Conservation (phyloP, 2,113 vertebrate species). For the Pipra filicauda region DNA sequence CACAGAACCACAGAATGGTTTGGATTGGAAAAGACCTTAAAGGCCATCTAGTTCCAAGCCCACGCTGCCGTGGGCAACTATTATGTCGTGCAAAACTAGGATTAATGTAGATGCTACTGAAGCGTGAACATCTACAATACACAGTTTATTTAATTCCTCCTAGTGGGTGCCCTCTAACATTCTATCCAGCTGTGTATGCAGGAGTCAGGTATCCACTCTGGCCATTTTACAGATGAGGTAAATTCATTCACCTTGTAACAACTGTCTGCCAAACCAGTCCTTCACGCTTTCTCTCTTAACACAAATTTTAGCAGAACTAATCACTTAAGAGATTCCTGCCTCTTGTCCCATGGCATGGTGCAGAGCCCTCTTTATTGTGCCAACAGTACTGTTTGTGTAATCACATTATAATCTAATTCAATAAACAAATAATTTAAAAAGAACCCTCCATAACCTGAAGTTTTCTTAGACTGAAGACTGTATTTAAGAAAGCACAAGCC, state of each 20-base stretch:
- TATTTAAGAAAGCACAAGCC: background rate
- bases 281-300: background rate
- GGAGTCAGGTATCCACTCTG: background rate
- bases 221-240: background rate
- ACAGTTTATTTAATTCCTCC: background rate
- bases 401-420: background rate
- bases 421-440: background rate
- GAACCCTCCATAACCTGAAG: background rate
- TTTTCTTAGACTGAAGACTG: background rate
- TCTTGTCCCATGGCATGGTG: background rate
- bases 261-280: background rate
- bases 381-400: background rate
- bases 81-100: background rate
- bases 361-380: background rate
- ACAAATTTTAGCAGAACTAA: background rate
- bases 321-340: background rate
- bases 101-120: background rate
- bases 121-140: background rate
- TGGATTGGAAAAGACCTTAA: background rate
- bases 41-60: background rate
- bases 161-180: background rate
- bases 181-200: background rate
- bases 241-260: background rate
- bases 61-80: background rate
- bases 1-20: background rate